phyloP scores from a whole-genome alignment of 2,113 vertebrate species.

The Eira barbara region DNA sequence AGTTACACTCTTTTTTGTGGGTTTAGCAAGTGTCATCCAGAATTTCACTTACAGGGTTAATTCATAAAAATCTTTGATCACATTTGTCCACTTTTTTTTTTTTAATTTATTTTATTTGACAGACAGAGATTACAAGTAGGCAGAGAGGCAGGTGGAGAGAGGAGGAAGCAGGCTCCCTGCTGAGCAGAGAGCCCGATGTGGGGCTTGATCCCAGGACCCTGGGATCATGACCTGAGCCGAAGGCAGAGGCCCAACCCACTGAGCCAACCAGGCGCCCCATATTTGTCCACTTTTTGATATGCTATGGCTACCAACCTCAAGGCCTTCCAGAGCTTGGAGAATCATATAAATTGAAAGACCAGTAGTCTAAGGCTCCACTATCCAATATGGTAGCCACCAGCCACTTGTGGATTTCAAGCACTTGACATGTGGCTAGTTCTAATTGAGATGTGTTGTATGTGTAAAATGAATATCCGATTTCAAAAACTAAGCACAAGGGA shows the following conservation, averaged over 20 bases:
- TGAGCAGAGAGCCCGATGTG: too few relatives aligned
- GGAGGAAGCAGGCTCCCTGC: too few relatives aligned
- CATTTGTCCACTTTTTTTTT: conserved; percentile 12
- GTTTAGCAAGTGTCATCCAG: background rate
- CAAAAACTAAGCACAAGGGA: background rate
- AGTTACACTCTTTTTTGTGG: background rate
- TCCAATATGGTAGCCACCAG: background rate
- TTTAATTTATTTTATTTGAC: too few relatives aligned
- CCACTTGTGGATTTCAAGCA: background rate
- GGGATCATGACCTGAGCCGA: too few relatives aligned
- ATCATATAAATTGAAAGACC: background rate
- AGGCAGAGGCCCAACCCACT: too few relatives aligned
- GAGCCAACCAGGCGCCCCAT: too few relatives aligned
- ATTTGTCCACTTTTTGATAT: background rate
- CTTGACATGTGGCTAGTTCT: background rate
- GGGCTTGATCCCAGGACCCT: too few relatives aligned
- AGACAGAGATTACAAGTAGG: too few relatives aligned
- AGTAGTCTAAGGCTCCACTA: background rate
- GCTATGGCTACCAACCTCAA: background rate
- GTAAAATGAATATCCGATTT: background rate
- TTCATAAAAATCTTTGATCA: conserved; percentile 57
- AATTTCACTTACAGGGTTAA: conserved; percentile 11
- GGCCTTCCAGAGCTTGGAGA: background rate
- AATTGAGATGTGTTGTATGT: background rate
- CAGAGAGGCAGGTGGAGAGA: too few relatives aligned